Evolutionary conservation across 2,797 vertebrate genomes (phyloP).

Genomic region (Pangasius macronema): DNA sequence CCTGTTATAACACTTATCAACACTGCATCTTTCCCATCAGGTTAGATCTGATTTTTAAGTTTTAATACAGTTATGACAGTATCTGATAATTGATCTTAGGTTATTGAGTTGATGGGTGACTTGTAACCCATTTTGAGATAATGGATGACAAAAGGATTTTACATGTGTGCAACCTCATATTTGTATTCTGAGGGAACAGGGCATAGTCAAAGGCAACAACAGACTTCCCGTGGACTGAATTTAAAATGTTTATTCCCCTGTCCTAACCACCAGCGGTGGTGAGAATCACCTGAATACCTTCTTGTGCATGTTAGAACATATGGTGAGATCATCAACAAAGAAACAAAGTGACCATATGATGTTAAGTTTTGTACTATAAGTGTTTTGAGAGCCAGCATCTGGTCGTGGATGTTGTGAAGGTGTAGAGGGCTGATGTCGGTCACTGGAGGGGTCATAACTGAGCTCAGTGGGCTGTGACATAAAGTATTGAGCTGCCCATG

Average conservation of each 20-base stretch:
- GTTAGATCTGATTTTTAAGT: too few species aligned
- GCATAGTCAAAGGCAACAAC: too few species aligned
- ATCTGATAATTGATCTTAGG: neutral
- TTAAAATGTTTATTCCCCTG: neutral
- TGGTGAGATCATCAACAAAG: neutral
- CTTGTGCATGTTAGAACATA: neutral
- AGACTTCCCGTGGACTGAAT: neutral
- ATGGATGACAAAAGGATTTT: neutral
- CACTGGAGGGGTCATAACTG: slow-evolving; percentile 89
- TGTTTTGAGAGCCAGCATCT: slow-evolving; percentile 93
- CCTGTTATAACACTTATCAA: neutral
- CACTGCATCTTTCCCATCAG: neutral
- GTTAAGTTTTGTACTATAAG: slow-evolving; percentile 78
- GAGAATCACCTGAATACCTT: neutral
- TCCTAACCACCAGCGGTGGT: neutral
- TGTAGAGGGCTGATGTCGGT: slow-evolving; percentile 92
- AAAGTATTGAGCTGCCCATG: slow-evolving; percentile 85
- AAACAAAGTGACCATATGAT: neutral
- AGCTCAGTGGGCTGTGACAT: slow-evolving; percentile 92
- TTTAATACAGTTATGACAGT: neutral
- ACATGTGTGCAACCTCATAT: neutral
- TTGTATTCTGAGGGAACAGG: neutral
- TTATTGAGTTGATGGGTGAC: neutral
- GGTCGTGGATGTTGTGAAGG: slow-evolving; percentile 94
- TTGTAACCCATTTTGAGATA: neutral